Evolutionary conservation across 2,888 invertebrate genomes (phyloP).

Genomic region (Erebia epiphron): DNA sequence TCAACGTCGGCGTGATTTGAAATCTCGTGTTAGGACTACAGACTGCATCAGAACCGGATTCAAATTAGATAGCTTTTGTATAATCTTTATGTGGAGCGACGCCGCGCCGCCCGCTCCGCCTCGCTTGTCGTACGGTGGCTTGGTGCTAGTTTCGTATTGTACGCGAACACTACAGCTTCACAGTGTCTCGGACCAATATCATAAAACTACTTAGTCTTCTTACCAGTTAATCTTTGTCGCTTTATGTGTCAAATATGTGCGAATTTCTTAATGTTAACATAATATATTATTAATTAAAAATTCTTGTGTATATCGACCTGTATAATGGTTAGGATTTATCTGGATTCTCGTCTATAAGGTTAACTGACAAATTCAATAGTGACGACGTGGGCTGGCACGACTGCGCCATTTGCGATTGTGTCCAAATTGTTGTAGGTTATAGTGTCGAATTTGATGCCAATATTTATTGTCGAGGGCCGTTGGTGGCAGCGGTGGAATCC

Average conservation of each 20-base stretch:
- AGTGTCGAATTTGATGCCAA: constrained; percentile 69
- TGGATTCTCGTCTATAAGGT: constrained; percentile 72
- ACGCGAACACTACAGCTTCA: constrained; percentile 74
- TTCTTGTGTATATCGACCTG: constrained; percentile 79
- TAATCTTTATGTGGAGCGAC: constrained; percentile 16
- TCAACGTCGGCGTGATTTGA: too few relatives aligned
- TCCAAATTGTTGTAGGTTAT: constrained; percentile 75
- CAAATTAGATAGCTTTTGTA: constrained; percentile 67
- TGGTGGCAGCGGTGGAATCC: constrained; percentile 42
- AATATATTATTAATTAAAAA: constrained; percentile 63
- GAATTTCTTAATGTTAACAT: constrained; percentile 78
- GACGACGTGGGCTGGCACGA: constrained; percentile 58
- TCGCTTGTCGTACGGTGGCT: constrained; percentile 67
- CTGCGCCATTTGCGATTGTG: constrained; percentile 65
- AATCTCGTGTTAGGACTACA: not conserved
- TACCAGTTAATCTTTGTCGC: constrained; percentile 76
- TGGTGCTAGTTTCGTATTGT: constrained; percentile 75
- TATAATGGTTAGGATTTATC: constrained; percentile 81
- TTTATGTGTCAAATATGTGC: constrained; percentile 83
- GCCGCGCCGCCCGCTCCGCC: constrained; percentile 36
- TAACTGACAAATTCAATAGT: constrained; percentile 68
- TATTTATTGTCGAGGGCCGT: constrained; percentile 59
- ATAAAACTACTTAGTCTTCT: constrained; percentile 71
- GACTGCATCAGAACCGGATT: constrained; percentile 40
- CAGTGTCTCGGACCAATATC: constrained; percentile 81